Percentiles rank a stretch among this genome's conserved stretches.
Evolutionary conservation across 2,113 vertebrate species (phyloP).

Genomic region (Gymnorhina tibicen): DNA sequence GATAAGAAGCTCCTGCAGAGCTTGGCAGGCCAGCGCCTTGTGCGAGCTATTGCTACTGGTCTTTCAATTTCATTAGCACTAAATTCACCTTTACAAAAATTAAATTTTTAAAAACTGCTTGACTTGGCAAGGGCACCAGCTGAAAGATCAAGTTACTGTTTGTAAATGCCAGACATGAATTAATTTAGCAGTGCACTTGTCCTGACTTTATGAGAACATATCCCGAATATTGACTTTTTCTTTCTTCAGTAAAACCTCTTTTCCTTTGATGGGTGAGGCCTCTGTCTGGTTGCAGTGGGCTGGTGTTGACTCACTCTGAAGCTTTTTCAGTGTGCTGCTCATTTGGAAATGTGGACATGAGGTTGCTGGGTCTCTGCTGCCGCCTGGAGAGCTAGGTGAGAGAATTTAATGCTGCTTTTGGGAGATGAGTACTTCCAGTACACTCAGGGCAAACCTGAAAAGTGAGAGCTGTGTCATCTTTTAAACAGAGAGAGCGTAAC

Average conservation of each 20-base stretch:
- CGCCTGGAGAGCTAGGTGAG: background rate
- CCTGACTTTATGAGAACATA: conserved; percentile 69
- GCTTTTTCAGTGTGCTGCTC: background rate
- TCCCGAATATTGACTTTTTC: conserved; percentile 57
- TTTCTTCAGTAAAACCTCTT: background rate
- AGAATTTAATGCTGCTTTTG: background rate
- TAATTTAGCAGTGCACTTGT: conserved; percentile 70
- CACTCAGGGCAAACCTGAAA: background rate
- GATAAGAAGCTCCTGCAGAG: background rate
- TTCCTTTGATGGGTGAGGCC: background rate
- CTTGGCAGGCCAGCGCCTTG: background rate
- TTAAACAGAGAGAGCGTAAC: background rate
- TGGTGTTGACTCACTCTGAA: background rate
- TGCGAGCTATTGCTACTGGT: background rate
- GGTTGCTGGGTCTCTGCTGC: background rate
- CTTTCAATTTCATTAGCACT: conserved; percentile 76
- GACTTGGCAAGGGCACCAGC: conserved; percentile 74
- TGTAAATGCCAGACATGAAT: conserved; percentile 77
- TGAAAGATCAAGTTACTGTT: conserved; percentile 72
- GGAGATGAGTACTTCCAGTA: background rate
- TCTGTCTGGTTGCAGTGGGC: background rate
- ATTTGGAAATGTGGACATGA: background rate
- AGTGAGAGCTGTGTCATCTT: background rate
- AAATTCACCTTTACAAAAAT: conserved; percentile 75
- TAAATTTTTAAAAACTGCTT: conserved; percentile 75